Evolutionary conservation across 2,113 vertebrate species (phyloP).

Genomic region (Corapipo altera): DNA sequence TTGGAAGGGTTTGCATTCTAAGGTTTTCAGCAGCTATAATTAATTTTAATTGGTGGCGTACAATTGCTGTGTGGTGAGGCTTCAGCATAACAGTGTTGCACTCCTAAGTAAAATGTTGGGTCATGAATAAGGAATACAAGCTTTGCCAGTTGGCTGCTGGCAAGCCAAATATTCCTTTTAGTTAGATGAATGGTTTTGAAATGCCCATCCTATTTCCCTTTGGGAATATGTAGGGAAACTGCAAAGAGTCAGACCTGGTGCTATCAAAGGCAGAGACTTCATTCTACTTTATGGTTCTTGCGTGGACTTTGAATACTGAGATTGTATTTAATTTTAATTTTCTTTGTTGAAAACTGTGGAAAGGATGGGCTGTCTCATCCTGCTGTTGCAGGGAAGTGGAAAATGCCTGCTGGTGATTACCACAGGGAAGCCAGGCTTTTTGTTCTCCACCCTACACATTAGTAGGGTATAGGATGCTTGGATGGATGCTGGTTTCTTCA

Average conservation of each 20-base stretch:
- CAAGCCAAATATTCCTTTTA: background rate
- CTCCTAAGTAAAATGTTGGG: background rate
- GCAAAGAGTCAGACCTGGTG: background rate
- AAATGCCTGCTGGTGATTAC: background rate
- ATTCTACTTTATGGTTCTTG: background rate
- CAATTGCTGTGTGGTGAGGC: background rate
- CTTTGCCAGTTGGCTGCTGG: background rate
- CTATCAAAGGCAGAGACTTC: background rate
- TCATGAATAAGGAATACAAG: background rate
- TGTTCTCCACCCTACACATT: accelerated
- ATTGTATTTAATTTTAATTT: background rate
- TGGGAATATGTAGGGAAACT: background rate
- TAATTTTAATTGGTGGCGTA: background rate
- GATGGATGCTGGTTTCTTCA: background rate
- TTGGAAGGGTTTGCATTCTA: background rate
- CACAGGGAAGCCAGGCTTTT: background rate
- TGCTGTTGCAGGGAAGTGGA: background rate
- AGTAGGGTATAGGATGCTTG: background rate
- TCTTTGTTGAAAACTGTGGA: background rate
- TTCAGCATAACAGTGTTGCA: background rate
- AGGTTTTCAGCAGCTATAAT: conserved; percentile 27
- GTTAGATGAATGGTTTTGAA: background rate
- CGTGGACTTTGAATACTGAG: background rate
- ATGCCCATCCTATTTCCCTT: background rate
- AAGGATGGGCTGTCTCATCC: no score